A percentile compares a stretch with the other conserved stretches of the same genome.
Conservation (phyloP, 2,797 vertebrate species). For the Pangasius mekongensis region DNA sequence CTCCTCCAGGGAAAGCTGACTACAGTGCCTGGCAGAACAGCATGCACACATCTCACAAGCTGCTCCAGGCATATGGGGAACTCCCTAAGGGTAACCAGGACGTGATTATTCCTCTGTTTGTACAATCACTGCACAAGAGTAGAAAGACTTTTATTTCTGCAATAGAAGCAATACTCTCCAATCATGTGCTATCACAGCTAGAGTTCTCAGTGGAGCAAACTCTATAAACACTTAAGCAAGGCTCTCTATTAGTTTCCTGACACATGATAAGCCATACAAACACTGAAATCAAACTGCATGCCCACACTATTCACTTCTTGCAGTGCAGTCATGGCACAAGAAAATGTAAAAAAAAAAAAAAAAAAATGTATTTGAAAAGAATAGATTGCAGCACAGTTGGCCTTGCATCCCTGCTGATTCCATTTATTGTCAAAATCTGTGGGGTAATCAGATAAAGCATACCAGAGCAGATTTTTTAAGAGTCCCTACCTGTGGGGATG, state of each 20-base stretch:
- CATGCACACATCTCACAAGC: constrained; percentile 73
- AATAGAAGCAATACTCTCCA: constrained; percentile 1
- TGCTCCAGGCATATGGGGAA: constrained; percentile 65
- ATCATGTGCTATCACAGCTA: constrained; percentile 27
- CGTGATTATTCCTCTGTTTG: constrained; percentile 74
- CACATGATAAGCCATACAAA: background rate
- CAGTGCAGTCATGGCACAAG: background rate
- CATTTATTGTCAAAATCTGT: background rate
- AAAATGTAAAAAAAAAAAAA: background rate
- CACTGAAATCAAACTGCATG: background rate
- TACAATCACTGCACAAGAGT: constrained; percentile 71
- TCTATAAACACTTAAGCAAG: constrained; percentile 11
- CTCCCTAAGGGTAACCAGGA: constrained; percentile 71
- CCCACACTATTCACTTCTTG: background rate
- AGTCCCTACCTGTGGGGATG: constrained; percentile 71
- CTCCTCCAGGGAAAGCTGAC: constrained; percentile 67
- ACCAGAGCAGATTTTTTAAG: background rate
- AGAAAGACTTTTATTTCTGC: constrained; percentile 43
- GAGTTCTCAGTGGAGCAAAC: constrained; percentile 19
- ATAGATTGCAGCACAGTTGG: background rate
- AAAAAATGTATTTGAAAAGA: background rate
- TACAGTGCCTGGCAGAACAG: constrained; percentile 72
- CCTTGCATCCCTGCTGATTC: constrained; percentile 2
- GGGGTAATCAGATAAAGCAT: background rate
- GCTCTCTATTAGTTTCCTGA: background rate